Conservation (phyloP, 2,113 vertebrate species). For the Collichthys lucidus region DNA sequence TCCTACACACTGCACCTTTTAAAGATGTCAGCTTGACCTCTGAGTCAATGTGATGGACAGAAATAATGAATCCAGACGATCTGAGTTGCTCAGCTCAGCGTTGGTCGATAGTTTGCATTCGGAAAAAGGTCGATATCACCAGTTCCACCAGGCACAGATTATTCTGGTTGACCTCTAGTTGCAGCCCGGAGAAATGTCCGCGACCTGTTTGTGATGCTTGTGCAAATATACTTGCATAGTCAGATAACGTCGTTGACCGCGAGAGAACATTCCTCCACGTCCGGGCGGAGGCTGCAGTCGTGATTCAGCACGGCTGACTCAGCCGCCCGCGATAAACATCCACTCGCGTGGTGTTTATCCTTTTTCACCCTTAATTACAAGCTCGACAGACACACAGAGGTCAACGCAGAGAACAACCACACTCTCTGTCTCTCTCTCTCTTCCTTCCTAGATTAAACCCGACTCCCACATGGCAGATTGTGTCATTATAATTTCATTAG, state of each 20-base stretch:
- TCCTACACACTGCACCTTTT: no score
- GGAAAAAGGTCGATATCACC: no score
- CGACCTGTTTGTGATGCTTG: not conserved
- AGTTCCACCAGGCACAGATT: no score
- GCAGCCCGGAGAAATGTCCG: no score
- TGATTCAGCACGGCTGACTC: constrained; percentile 59
- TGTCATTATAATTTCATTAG: constrained; percentile 73
- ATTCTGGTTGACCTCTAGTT: no score
- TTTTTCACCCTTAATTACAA: constrained; percentile 49
- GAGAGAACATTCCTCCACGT: constrained; percentile 40
- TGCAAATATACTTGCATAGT: not conserved
- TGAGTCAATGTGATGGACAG: no score
- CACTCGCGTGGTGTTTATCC: constrained; percentile 31
- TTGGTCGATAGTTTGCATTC: no score
- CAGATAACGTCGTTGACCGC: not conserved
- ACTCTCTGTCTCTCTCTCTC: constrained; percentile 5
- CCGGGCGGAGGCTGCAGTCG: not conserved
- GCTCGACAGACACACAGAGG: constrained; percentile 22
- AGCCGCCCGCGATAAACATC: constrained; percentile 27
- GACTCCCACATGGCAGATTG: constrained; percentile 64
- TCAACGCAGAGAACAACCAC: constrained; percentile 11
- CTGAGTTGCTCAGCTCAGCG: no score
- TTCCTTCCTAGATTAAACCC: constrained; percentile 8
- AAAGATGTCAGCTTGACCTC: no score
- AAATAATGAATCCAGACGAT: no score